phyloP scores from a whole-genome alignment of 1,140 invertebrate genomes.

The Drosophila punjabiensis region DNA sequence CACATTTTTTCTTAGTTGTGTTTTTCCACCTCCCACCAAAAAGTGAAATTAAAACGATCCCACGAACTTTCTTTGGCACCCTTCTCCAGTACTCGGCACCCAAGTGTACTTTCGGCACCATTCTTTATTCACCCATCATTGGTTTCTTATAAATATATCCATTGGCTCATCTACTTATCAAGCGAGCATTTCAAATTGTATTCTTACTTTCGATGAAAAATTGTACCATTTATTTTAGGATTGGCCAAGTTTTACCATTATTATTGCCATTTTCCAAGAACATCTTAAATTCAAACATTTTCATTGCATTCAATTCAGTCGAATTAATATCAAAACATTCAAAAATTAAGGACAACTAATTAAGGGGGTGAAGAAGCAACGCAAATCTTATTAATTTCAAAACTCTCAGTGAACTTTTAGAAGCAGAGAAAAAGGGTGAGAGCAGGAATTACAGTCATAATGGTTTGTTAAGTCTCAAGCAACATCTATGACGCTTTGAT shows the following conservation, averaged over 20 bases:
- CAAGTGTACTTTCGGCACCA: slow-evolving; percentile 36
- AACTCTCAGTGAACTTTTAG: not conserved
- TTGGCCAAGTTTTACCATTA: slow-evolving; percentile 39
- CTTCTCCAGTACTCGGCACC: slow-evolving; percentile 40
- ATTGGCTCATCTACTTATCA: slow-evolving; percentile 31
- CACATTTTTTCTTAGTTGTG: slow-evolving; percentile 51
- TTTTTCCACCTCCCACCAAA: slow-evolving; percentile 10
- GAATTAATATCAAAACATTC: slow-evolving; percentile 15
- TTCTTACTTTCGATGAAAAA: slow-evolving; percentile 4
- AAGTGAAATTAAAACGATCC: slow-evolving; percentile 23
- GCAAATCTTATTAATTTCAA: not conserved
- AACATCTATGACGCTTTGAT: too few relatives aligned
- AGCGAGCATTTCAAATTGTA: slow-evolving; percentile 63
- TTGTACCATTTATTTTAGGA: slow-evolving; percentile 18
- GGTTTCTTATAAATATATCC: slow-evolving; percentile 14
- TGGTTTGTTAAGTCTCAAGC: not conserved
- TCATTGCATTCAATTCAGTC: slow-evolving; percentile 43
- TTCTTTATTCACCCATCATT: slow-evolving; percentile 41
- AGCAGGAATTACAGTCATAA: not conserved
- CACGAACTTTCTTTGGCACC: slow-evolving; percentile 45
- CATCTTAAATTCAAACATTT: slow-evolving; percentile 57
- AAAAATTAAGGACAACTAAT: slow-evolving; percentile 20
- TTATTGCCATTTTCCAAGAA: slow-evolving; percentile 22
- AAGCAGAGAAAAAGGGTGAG: not conserved
- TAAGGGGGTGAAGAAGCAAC: slow-evolving; percentile 22